phyloP scores from a whole-genome alignment of 1,140 invertebrate species.

The Zaprionus nigranus region DNA sequence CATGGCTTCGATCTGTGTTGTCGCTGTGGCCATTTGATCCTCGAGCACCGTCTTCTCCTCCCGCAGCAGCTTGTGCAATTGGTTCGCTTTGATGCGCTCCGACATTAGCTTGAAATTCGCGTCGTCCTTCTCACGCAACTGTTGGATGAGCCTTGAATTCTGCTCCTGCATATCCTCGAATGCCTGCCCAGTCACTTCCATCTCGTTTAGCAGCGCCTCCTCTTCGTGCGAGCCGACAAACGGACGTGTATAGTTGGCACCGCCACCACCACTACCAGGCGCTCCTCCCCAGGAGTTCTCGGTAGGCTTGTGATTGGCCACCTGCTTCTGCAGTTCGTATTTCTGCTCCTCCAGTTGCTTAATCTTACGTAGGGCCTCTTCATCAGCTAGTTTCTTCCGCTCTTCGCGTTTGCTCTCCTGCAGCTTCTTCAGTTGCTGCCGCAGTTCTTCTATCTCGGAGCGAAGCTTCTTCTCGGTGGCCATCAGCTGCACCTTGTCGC shows the following conservation, averaged over 20 bases:
- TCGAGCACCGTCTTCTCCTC: slow-evolving; percentile 89
- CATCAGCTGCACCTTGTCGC: slow-evolving; percentile 98
- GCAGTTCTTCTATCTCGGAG: slow-evolving; percentile 95
- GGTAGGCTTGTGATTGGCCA: slow-evolving; percentile 93
- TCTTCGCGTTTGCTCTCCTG: slow-evolving; percentile 97
- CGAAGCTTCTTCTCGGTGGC: slow-evolving; percentile 96
- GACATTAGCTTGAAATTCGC: slow-evolving; percentile 99
- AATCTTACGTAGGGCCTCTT: slow-evolving; percentile 97
- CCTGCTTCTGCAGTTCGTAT: slow-evolving; percentile 92
- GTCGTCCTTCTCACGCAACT: slow-evolving; percentile 98
- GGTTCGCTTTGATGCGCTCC: slow-evolving; percentile 98
- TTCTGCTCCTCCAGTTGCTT: slow-evolving; percentile 97
- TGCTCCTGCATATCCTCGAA: slow-evolving; percentile 99
- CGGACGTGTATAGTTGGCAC: slow-evolving; percentile 85
- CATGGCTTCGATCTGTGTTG: slow-evolving; percentile 97
- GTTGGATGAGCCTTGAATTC: slow-evolving; percentile 97
- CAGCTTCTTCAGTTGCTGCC: slow-evolving; percentile 92
- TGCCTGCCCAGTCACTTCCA: slow-evolving; percentile 99
- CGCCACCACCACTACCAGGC: slow-evolving; percentile 54
- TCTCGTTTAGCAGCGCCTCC: slow-evolving; percentile 98
- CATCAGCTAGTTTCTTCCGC: slow-evolving; percentile 95
- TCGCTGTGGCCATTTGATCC: slow-evolving; percentile 90
- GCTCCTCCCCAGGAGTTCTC: slow-evolving; percentile 85
- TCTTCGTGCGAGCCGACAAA: slow-evolving; percentile 93
- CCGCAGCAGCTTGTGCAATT: slow-evolving; percentile 95